Conservation (phyloP, 2,888 invertebrate genomes). For the Rhodophaea formosa region DNA sequence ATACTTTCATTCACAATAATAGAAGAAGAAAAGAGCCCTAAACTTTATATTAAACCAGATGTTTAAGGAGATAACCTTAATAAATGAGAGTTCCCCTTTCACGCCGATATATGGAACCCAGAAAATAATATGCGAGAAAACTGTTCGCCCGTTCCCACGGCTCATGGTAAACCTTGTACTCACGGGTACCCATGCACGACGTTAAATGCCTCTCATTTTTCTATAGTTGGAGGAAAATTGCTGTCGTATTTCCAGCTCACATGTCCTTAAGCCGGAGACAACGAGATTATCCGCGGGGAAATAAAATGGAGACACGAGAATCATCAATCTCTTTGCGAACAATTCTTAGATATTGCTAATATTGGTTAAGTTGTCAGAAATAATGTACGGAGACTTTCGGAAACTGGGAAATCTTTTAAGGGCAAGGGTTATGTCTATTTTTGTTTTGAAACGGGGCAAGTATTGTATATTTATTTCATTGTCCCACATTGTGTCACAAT, state of each 20-base stretch:
- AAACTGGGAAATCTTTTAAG: not conserved
- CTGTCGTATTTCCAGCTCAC: conserved; percentile 77
- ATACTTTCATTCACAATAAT: not conserved
- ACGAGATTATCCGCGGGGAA: conserved; percentile 76
- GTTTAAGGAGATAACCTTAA: not conserved
- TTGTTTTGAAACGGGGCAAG: not conserved
- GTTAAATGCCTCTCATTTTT: conserved; percentile 75
- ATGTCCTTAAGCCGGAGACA: conserved; percentile 77
- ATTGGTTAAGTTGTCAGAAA: conserved; percentile 24
- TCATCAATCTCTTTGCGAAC: conserved; percentile 66
- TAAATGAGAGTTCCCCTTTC: conserved; percentile 6
- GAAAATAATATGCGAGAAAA: conserved; percentile 24
- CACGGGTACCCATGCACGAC: conserved; percentile 61
- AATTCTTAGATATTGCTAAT: conserved; percentile 44
- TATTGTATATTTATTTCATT: too few relatives aligned
- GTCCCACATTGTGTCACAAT: too few relatives aligned
- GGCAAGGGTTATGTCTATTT: not conserved
- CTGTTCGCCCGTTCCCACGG: conserved; percentile 35
- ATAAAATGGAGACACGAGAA: conserved; percentile 73
- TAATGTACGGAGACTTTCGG: not conserved
- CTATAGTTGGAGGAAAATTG: conserved; percentile 77
- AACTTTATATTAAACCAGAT: not conserved
- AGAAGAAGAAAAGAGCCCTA: not conserved
- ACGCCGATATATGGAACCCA: conserved; percentile 21
- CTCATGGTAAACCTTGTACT: conserved; percentile 36